These are phyloP conservation scores for Centruroides sculpturatus DNA, from an alignment of 1,140 invertebrate species.

Conservation along the genomic window DNA sequence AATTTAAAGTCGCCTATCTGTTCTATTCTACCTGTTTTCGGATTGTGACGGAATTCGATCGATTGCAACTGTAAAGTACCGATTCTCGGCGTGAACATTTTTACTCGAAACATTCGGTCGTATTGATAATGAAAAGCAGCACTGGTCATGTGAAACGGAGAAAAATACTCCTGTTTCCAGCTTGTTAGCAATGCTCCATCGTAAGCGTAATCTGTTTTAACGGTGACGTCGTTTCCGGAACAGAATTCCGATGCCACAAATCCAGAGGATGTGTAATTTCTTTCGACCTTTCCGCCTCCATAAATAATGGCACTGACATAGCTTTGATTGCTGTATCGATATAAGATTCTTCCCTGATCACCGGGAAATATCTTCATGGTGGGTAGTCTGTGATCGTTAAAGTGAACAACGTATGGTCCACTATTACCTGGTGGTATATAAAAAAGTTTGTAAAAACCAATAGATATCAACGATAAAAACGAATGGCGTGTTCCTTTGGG, in stretches of 20 bases:
- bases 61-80: constrained; percentile 33
- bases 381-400: constrained; percentile 78
- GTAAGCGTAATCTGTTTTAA: constrained; percentile 76
- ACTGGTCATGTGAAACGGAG: constrained; percentile 60
- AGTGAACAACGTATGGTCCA: constrained; percentile 62
- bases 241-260: constrained; percentile 17
- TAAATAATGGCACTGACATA: constrained; percentile 71
- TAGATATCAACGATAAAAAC: constrained; percentile 75
- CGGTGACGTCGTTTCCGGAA: constrained; percentile 48
- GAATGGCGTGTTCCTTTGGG: constrained; percentile 83
- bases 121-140: constrained; percentile 80
- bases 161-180: constrained; percentile 65
- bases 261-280: constrained; percentile 13
- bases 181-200: constrained; percentile 78
- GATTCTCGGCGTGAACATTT: constrained; percentile 14
- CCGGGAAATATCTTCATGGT: constrained; percentile 76
- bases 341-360: constrained; percentile 72
- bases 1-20: constrained; percentile 60
- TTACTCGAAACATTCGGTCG: constrained; percentile 59
- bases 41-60: constrained; percentile 65
- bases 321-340: constrained; percentile 68
- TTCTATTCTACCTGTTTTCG: constrained; percentile 69
- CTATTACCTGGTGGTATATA: constrained; percentile 79
- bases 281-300: constrained; percentile 39
- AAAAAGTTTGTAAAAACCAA: constrained; percentile 84